Evolutionary conservation across 2,888 invertebrate genomes (phyloP), one percentile per base, ranked within the genome.

Genomic region (Phymatocera aterrima): DNA sequence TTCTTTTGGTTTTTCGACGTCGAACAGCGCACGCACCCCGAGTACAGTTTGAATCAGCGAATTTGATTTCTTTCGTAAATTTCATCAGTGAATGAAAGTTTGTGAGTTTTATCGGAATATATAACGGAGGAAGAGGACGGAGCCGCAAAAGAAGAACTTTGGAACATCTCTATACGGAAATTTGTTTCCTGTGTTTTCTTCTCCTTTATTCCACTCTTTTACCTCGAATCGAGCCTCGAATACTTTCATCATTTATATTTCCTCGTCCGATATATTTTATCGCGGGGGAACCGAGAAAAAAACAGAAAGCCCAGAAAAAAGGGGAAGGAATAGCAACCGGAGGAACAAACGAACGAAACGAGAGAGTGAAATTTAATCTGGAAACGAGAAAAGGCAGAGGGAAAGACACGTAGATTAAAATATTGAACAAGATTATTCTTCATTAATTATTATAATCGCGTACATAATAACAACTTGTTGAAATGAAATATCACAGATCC

Each of bases 401-500:
- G 40, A 40, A 40, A 24, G 21, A 40, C 18, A 40, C 8, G 6
- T 12, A 51, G 21, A 12, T 2, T 8, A 37, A 40, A 61, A 61
- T 8, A 34, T 18, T 37, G 1, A 3, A 57, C 21, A 28, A 60
- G 10, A 60, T 60, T 60, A 15, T 6, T 31, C 31, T 60, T n/a
- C 5, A 37, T 64, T 1, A 21, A 34, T 37, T 37, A 37, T 31
- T 37, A 10, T 46, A n/a, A n/a, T n/a, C n/a, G n/a, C n/a, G n/a
- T n/a, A n/a, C n/a, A n/a, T n/a, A n/a, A n/a, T n/a, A 24, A 15
- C 64, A 64, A n/a, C 34, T 37, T 10, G 8, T 37, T 64, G 37
- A n/a, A n/a, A n/a, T 64, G n/a, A 37, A 46, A 68, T 68, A 68
- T 28, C 43, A 46, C 68, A 46, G 24, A 28, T 34, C 68, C n/a